These are phyloP conservation scores for Pherbina coryleti DNA, from an alignment of 2,888 invertebrate genomes.

Conservation along the genomic window DNA sequence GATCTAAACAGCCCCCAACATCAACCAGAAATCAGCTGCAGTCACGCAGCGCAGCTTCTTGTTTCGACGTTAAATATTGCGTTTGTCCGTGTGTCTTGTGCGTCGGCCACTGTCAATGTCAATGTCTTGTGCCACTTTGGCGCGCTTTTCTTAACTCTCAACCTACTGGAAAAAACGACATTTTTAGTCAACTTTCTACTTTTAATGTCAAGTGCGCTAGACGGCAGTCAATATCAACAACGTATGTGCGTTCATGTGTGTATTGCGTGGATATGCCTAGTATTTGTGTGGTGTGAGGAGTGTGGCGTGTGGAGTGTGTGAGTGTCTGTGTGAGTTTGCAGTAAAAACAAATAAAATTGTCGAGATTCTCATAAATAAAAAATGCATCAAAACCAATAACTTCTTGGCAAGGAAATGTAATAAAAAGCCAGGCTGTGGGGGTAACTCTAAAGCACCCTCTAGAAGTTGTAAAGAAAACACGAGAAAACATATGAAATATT, in stretches of 20 bases:
- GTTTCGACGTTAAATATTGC: not conserved
- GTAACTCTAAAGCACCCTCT: not conserved
- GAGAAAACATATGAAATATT: constrained; percentile 8
- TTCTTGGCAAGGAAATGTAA: constrained; percentile 45
- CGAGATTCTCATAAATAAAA: constrained; percentile 48
- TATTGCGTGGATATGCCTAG: not conserved
- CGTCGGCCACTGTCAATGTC: constrained; percentile 37
- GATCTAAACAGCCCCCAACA: constrained; percentile 14
- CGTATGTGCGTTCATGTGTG: not conserved
- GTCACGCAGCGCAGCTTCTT: not conserved
- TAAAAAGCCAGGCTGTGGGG: constrained; percentile 42
- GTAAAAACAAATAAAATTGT: constrained; percentile 25
- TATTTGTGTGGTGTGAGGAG: not conserved
- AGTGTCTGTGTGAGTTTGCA: not conserved
- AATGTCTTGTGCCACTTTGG: constrained; percentile 32
- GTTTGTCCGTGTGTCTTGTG: not conserved
- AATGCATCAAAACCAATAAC: constrained; percentile 51
- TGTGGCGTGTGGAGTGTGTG: not conserved
- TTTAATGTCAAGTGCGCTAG: constrained; percentile 24
- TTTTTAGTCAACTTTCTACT: constrained; percentile 1
- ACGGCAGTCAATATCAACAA: not conserved
- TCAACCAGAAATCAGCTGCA: not conserved
- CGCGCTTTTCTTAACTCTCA: not conserved
- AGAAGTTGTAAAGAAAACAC: not conserved
- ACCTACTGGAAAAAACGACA: not conserved